Evolutionary conservation across 2,797 vertebrate genomes (phyloP).

Genomic region (Acanthopagrus latus): DNA sequence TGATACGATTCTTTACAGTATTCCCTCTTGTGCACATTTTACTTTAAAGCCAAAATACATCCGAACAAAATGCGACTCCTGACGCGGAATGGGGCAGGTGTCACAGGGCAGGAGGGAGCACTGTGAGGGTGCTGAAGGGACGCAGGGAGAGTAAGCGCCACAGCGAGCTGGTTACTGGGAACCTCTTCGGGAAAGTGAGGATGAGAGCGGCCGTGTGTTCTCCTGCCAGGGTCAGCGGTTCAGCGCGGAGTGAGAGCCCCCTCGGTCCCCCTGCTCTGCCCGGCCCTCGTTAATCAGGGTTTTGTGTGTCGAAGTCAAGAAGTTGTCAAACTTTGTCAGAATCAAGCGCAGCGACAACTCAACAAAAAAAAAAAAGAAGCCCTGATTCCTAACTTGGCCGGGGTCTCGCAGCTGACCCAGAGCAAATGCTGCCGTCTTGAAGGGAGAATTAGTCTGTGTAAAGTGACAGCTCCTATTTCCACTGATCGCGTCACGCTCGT

Average conservation of each 20-base stretch:
- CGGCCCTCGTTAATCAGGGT: constrained; percentile 84
- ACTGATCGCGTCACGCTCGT: constrained; percentile 59
- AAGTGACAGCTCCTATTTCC: constrained; percentile 84
- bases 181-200: constrained; percentile 23
- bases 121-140: background rate
- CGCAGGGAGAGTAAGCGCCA: background rate
- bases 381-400: constrained; percentile 78
- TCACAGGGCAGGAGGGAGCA: background rate
- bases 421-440: constrained; percentile 82
- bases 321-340: constrained; percentile 94
- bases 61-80: too few relatives aligned
- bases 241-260: constrained; percentile 69
- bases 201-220: constrained; percentile 26
- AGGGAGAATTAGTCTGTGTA: constrained; percentile 75
- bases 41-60: too few relatives aligned
- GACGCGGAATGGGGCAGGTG: too few relatives aligned
- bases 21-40: too few relatives aligned
- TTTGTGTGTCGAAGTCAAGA: constrained; percentile 86
- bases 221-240: constrained; percentile 63
- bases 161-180: constrained; percentile 7
- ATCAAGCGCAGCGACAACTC: constrained; percentile 82
- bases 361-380: constrained; percentile 61
- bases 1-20: too few relatives aligned
- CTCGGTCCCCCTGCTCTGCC: constrained; percentile 37
- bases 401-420: constrained; percentile 89